Conservation (phyloP, 2,888 invertebrate species). For the Nasonia oneida region DNA sequence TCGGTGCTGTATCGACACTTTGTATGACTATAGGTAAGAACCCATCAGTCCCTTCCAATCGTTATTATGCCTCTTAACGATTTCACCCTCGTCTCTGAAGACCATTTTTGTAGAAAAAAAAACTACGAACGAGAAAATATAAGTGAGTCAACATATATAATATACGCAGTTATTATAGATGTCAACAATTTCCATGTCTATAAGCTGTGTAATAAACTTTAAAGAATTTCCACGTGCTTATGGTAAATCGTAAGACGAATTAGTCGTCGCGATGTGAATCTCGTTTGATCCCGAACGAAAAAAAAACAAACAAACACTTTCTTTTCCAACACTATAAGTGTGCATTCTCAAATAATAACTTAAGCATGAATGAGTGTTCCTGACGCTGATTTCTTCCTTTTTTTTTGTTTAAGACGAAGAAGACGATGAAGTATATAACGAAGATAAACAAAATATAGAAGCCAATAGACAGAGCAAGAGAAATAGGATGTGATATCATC, state of each 20-base stretch:
- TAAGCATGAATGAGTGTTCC: slow-evolving; percentile 48
- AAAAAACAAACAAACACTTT: not conserved
- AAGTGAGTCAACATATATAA: slow-evolving; percentile 42
- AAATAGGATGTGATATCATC: slow-evolving; percentile 43
- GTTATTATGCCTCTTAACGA: slow-evolving; percentile 50
- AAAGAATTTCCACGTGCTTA: slow-evolving; percentile 28
- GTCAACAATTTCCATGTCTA: slow-evolving; percentile 43
- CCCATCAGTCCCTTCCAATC: slow-evolving; percentile 29
- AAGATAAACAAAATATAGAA: slow-evolving; percentile 24
- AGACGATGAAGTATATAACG: not conserved
- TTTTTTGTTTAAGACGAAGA: not conserved
- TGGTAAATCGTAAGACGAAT: not conserved
- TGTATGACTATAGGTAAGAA: slow-evolving; percentile 36
- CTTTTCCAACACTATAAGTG: slow-evolving; percentile 36
- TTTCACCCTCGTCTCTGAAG: slow-evolving; percentile 18
- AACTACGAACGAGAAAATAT: not conserved
- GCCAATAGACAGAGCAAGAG: slow-evolving; percentile 38
- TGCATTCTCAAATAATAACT: slow-evolving; percentile 52
- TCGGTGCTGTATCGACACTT: slow-evolving; percentile 32
- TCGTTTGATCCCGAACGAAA: slow-evolving; percentile 22
- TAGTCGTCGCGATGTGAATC: slow-evolving; percentile 30
- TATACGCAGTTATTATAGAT: slow-evolving; percentile 22
- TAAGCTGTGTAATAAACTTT: slow-evolving; percentile 32
- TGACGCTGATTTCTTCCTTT: not conserved
- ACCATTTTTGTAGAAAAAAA: slow-evolving; percentile 29